Base-by-base conservation (phyloP, 1,140 invertebrate species). In the Heliconius nattereri region DNA sequence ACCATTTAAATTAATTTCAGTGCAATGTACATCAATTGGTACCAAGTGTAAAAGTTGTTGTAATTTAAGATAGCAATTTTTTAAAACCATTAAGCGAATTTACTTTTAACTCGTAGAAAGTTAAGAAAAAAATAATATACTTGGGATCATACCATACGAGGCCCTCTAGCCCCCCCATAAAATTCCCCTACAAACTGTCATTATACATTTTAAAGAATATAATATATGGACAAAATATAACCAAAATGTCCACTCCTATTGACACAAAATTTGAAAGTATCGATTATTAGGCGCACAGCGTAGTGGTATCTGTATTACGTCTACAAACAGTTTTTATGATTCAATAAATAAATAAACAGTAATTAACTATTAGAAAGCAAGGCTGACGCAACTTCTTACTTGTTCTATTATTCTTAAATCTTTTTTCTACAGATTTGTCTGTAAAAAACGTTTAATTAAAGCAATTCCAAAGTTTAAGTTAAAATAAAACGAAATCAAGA, bases 1-100 rank as follows among this genome's bases (percentile, higher is more conserved):
- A 29, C 75, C 20, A 9, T 60, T 66, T 66, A 66, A 66, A 66
- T 79, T 70, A 54, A 73, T 52, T 73, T 20, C 45, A 73, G 20
- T 72, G 23, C 66, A 76, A 75, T 29, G 37, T 32, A 79, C 26
- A 66, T 57, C 20, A 66, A 29, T 66, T 66, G 60, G n/a, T 20
- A n/a, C 9, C 9, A 60, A 60, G 9, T 60, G 7, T 26, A 9
- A 66, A 66, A 11, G 26, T 29, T 13, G 23, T 26, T 29, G 0
- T 66, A 7, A 57, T 57, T 23, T 57, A 57, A 8, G 2, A 57
- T 57, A 23, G 54, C 20, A 57, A 11, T 57, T 57, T 23, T 19
- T 57, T 57, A 9, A 23, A 11, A 8, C 8, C 8, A 57, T 3
- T 57, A 23, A 23, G n/a, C 54, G n/a, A 57, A 23, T 23, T 54